Evolutionary conservation across 2,113 vertebrate genomes (phyloP), one percentile per base, ranked within the genome.

Genomic region (Platichthys flesus): DNA sequence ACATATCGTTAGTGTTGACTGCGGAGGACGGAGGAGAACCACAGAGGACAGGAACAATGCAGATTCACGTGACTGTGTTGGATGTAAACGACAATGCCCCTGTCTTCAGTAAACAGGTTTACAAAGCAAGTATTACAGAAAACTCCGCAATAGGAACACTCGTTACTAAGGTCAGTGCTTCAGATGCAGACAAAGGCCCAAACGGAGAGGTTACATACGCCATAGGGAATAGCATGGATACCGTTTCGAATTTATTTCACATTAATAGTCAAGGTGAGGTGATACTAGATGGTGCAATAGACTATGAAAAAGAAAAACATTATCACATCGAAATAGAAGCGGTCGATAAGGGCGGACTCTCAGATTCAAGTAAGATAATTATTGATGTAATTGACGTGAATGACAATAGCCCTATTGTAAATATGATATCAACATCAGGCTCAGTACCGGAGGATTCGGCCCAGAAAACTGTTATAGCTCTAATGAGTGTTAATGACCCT

Each of bases 21-120:
- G 93, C 93, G 20, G 6, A 83, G 0, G 93, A 94, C 82, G 91
- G 93, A 0, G 92, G 92, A 1, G 79, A 89, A 16, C 92, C 93
- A 3, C 82, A 78, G 70, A 74, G 90, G 26, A 86, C 90, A 0
- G 92, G 90, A 1, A 91, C 90, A 7, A 88, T 89, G 60, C 79
- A 81, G 40, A 90, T 94, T 47, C 28, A 70, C 5, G 85, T 94
- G 20, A 81, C 78, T 1, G 90, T 97, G 20, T 85, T 96, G 65
- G 95, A 97, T 72, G 93, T 49, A 3, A 97, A 97, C 35, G 95
- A 96, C 86, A 96, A 95, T 15, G 84, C 94, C 0, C 95, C 95
- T 0, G 86, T 90, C 45, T 94, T 31, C 26, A 20, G 15, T 9
- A 31, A 60, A 88, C 63, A 71, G 5, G 2, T 58, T 16, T 92